Base-by-base conservation (phyloP, 37 sponge, comb jelly and placozoan species). In the Haliclona indistincta region DNA sequence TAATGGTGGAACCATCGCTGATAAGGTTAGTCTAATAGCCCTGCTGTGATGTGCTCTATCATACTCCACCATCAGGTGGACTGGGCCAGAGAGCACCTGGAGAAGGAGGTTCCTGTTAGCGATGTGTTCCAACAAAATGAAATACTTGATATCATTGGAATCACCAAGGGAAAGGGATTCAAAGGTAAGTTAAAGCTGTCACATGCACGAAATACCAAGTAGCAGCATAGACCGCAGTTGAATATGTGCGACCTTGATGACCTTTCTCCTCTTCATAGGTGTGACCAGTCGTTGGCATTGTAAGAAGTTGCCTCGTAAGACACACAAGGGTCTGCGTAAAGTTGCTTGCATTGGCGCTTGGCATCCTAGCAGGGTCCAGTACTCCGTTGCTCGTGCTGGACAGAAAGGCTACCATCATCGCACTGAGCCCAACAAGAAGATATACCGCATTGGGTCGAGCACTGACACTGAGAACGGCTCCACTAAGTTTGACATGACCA, bases 281-380 rank as follows among this genome's bases (percentile, higher is more conserved):
- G 99, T 99, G 51, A 99, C 99, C 19, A 93, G 76, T 43, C 95
- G 99, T 56, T 99, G 99, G 99, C 75, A 79, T 42, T 88, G 89
- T 17, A 96, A 96, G 90, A 99, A 99, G 67, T 81, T 99, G 40
- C 99, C 99, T 35, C 91, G 99, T 28, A 99, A 99, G 83, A 99
- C 99, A 19, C 99, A 99, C 92, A 99, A 99, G 68, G 99, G 99
- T 54, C 88, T 99, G 61, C 83, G 99, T 63, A 99, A 99, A 54
- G 99, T 99, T 2, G 99, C 99, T 36, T 99, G 99, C 58, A 99
- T 99, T 67, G 99, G 99, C 19, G 94, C 99, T 3, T 99, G 99
- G 99, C 99, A 99, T 88, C 99, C 99, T 36, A 88, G 89, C 25
- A 81, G 94, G 22, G 99, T 99, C 25, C 84, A 87, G 72, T 99